These are phyloP conservation scores for Cenopis cana DNA, from an alignment of 2,888 invertebrate genomes.

Conservation along the genomic window DNA sequence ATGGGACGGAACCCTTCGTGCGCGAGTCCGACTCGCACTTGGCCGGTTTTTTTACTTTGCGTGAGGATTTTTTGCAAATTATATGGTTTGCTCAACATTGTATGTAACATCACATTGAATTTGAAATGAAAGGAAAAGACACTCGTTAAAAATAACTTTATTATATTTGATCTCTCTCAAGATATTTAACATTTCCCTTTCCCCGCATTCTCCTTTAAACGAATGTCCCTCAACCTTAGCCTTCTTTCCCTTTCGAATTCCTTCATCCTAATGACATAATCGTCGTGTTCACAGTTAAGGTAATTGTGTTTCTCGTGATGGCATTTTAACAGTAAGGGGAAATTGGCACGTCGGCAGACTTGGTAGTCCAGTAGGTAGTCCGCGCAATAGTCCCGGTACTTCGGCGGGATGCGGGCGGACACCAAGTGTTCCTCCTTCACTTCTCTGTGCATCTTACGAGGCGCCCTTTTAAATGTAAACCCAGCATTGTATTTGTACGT, in stretches of 20 bases:
- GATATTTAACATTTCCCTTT: neutral
- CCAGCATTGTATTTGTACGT: constrained; percentile 89
- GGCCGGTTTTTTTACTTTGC: no score
- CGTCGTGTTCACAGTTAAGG: constrained; percentile 90
- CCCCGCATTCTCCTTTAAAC: constrained; percentile 52
- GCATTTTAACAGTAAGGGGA: constrained; percentile 89
- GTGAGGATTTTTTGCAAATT: no score
- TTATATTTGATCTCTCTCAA: neutral
- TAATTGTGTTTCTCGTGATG: constrained; percentile 89
- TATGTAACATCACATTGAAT: no score
- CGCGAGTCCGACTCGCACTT: no score
- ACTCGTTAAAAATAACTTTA: neutral
- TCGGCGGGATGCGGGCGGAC: constrained; percentile 88
- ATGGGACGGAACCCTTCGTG: no score
- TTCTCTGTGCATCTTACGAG: constrained; percentile 86
- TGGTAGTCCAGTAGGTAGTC: constrained; percentile 88
- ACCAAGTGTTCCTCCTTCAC: constrained; percentile 89
- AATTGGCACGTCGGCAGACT: constrained; percentile 88
- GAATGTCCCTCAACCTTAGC: constrained; percentile 64
- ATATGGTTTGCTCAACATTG: no score
- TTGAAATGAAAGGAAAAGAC: neutral
- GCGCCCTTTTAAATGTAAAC: constrained; percentile 87
- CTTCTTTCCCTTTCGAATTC: constrained; percentile 75
- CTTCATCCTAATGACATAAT: constrained; percentile 87
- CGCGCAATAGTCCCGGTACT: constrained; percentile 93